phyloP scores from a whole-genome alignment of 2,888 invertebrate genomes.

The Choristoneura rosaceana region DNA sequence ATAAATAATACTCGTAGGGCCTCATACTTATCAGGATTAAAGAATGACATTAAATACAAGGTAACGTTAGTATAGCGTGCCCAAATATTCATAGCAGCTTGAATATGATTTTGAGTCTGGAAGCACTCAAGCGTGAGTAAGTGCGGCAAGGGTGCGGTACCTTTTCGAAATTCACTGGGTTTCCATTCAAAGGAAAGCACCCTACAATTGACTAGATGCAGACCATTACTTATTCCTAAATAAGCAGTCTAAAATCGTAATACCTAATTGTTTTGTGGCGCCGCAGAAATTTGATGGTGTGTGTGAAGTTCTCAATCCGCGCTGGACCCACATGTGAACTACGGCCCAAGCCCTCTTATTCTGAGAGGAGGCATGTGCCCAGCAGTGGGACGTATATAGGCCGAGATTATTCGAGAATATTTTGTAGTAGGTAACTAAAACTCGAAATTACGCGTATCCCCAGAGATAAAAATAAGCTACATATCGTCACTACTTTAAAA shows the following conservation, averaged over 20 bases:
- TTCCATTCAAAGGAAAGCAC: slow-evolving; percentile 29
- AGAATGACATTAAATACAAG: slow-evolving; percentile 8
- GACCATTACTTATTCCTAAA: background rate
- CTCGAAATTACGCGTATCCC: too few relatives aligned
- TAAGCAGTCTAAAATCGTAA: slow-evolving; percentile 1
- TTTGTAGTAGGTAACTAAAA: too few relatives aligned
- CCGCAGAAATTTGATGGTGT: too few relatives aligned
- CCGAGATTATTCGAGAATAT: too few relatives aligned
- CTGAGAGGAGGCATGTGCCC: too few relatives aligned
- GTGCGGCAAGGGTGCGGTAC: slow-evolving; percentile 38
- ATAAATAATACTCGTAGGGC: too few relatives aligned
- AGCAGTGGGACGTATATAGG: too few relatives aligned
- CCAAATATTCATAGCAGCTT: slow-evolving; percentile 36
- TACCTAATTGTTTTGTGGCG: background rate
- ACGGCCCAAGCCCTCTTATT: too few relatives aligned
- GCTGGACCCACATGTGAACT: too few relatives aligned
- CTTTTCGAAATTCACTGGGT: slow-evolving; percentile 35
- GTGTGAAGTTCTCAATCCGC: too few relatives aligned
- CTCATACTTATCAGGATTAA: background rate
- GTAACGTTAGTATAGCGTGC: slow-evolving; percentile 33
- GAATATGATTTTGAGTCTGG: slow-evolving; percentile 28
- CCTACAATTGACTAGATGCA: slow-evolving; percentile 13
- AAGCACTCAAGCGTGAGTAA: slow-evolving; percentile 22
- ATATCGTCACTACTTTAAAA: too few relatives aligned
- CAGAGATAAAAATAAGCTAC: too few relatives aligned